Percentiles rank a stretch among this genome's conserved stretches.
Conservation (phyloP, 2,888 invertebrate species). For the Latrodectus elegans region DNA sequence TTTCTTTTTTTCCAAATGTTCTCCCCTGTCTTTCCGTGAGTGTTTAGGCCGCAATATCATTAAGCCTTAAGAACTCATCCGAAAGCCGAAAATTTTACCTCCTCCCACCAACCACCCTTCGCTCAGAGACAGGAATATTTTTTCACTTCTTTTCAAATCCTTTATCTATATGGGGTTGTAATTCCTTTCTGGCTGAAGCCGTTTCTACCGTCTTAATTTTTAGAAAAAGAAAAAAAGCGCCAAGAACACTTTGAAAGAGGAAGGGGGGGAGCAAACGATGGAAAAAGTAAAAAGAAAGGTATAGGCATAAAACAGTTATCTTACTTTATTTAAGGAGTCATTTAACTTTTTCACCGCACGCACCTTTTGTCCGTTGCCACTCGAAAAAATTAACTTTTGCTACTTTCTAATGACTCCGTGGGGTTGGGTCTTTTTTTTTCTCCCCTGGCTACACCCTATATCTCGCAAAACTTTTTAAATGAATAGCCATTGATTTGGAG, state of each 20-base stretch:
- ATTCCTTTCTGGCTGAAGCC: conserved; percentile 50
- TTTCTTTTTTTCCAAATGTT: conserved; percentile 29
- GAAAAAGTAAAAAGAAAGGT: conserved; percentile 18
- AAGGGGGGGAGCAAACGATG: conserved; percentile 1
- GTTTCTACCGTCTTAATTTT: conserved; percentile 65
- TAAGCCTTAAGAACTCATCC: conserved; percentile 54
- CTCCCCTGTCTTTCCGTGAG: conserved; percentile 10
- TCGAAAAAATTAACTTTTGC: conserved; percentile 66
- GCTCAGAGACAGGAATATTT: background rate
- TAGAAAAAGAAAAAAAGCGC: conserved; percentile 61
- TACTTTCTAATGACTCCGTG: conserved; percentile 63
- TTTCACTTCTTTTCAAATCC: conserved; percentile 20
- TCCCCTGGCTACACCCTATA: background rate
- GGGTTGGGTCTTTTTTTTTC: conserved; percentile 48
- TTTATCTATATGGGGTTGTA: conserved; percentile 22
- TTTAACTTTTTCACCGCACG: conserved; percentile 53
- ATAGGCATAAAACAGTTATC: conserved; percentile 66
- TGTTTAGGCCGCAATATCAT: conserved; percentile 67
- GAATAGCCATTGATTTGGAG: conserved; percentile 66
- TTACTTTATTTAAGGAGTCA: conserved; percentile 68
- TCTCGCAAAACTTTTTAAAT: conserved; percentile 45
- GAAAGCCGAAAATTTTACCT: conserved; percentile 21
- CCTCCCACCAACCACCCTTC: too few relatives aligned
- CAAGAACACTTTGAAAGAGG: conserved; percentile 53
- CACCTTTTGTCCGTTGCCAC: conserved; percentile 25